phyloP scores from a whole-genome alignment of 1,140 invertebrate species.

The Lepidostoma basale region DNA sequence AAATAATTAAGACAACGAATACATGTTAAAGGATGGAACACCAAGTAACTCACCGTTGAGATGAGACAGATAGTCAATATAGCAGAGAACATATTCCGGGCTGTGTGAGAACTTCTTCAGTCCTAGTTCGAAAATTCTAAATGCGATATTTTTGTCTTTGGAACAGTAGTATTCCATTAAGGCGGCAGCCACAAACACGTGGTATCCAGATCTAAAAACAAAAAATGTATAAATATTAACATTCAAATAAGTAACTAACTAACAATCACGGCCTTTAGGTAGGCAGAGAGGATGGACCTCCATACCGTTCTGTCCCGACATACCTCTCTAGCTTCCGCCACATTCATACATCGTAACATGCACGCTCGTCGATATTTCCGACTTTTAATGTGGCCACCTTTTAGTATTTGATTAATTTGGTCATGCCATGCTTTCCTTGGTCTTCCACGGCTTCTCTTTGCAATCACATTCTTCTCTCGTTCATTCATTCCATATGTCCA shows the following conservation, averaged over 20 bases:
- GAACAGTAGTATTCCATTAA: conserved; percentile 99
- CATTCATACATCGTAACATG: no score
- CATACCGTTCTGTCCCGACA: background rate
- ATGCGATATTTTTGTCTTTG: conserved; percentile 98
- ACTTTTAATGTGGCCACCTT: no score
- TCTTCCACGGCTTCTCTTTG: no score
- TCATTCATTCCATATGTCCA: no score
- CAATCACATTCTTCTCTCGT: no score
- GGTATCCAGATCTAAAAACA: conserved; percentile 72
- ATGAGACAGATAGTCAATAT: conserved; percentile 97
- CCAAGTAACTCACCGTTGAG: conserved; percentile 80
- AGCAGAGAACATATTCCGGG: conserved; percentile 93
- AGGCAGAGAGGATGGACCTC: background rate
- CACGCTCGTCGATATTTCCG: no score
- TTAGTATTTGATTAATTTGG: no score
- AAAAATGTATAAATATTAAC: background rate
- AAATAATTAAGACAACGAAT: no score
- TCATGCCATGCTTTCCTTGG: no score
- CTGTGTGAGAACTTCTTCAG: conserved; percentile 95
- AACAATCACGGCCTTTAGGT: no score
- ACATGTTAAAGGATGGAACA: background rate
- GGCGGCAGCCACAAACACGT: conserved; percentile 95
- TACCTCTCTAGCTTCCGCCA: no score
- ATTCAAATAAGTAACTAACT: background rate
- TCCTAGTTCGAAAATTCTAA: conserved; percentile 97